Conservation (phyloP, 2,113 vertebrate species). For the Geococcyx californianus region DNA sequence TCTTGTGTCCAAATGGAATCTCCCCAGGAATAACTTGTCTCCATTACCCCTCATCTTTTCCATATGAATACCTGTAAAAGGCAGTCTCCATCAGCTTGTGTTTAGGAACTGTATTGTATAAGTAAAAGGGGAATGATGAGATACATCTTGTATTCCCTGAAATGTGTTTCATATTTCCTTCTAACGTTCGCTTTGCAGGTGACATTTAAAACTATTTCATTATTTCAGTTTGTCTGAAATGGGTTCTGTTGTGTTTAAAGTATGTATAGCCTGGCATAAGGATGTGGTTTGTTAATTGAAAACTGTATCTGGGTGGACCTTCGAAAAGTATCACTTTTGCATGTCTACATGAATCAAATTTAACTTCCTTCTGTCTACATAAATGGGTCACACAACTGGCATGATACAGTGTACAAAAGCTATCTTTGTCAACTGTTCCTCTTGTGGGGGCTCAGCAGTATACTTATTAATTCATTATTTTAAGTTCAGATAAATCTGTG, state of each 20-base stretch:
- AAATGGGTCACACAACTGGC: neutral
- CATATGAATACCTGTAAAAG: too few species aligned
- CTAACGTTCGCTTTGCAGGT: neutral
- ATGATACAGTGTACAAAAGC: neutral
- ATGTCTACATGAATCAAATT: neutral
- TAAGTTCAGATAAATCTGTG: neutral
- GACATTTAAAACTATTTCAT: neutral
- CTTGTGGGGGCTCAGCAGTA: neutral
- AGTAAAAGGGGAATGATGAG: neutral
- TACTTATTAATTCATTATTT: neutral
- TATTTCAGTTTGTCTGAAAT: neutral
- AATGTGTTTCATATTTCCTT: neutral
- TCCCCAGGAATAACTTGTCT: too few species aligned
- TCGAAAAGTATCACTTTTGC: neutral
- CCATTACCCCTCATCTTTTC: too few species aligned
- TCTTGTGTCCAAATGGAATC: too few species aligned
- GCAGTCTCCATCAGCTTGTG: neutral
- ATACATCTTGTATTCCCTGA: neutral
- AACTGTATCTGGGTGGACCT: neutral
- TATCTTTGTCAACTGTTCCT: neutral
- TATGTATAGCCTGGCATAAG: neutral
- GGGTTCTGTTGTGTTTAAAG: neutral
- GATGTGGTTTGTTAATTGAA: neutral
- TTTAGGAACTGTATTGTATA: neutral
- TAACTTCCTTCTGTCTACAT: neutral